Percentiles rank a stretch among this genome's conserved stretches.
Evolutionary conservation across 2,797 vertebrate species (phyloP).

Genomic region (Acanthis flammea): DNA sequence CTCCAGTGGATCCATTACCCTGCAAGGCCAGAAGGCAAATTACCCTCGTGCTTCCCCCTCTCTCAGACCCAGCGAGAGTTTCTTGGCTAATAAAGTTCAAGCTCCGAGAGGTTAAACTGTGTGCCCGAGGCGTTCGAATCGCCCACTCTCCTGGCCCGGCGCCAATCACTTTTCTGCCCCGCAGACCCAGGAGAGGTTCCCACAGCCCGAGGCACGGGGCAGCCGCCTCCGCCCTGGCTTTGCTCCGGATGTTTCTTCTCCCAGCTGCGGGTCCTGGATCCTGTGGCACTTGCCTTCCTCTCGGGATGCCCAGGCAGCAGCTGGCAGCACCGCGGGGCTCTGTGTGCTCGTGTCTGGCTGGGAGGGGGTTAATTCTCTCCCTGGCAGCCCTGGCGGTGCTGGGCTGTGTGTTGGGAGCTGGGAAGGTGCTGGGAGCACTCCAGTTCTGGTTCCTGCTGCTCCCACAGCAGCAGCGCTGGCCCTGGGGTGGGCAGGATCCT

Average conservation of each 20-base stretch:
- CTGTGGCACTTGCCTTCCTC: fast-evolving
- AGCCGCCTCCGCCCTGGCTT: fast-evolving
- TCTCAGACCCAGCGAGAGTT: background rate
- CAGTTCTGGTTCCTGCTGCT: background rate
- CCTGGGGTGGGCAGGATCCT: background rate
- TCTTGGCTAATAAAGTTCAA: conserved; percentile 54
- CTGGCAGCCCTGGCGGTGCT: background rate
- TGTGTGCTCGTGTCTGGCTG: fast-evolving
- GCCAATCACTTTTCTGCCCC: background rate
- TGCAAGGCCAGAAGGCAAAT: background rate
- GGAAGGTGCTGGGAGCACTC: background rate
- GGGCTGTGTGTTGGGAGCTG: background rate
- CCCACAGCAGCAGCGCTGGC: background rate
- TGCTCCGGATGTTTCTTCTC: background rate
- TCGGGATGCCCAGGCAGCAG: background rate
- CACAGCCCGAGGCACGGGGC: fast-evolving
- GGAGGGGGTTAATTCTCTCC: background rate
- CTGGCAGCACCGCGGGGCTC: background rate
- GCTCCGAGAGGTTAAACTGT: background rate
- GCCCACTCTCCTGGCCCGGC: background rate
- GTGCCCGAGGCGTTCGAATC: background rate
- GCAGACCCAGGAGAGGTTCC: background rate
- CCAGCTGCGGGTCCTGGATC: fast-evolving
- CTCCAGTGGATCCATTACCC: conserved; percentile 36
- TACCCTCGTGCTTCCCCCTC: conserved; percentile 13